phyloP scores from a whole-genome alignment of 2,113 vertebrate species.

The Tyto alba region DNA sequence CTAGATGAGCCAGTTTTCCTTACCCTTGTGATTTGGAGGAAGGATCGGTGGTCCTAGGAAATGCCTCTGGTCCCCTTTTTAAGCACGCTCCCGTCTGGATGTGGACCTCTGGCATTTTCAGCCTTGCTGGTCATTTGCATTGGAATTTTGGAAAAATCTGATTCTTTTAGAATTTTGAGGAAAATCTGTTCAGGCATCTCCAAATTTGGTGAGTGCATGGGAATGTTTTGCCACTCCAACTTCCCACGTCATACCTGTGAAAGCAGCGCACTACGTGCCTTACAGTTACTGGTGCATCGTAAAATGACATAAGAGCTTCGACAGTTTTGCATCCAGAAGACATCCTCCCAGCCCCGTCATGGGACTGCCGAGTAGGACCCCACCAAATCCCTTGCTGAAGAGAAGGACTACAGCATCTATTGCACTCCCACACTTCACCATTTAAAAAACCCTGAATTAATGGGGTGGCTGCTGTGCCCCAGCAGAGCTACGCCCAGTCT shows the following conservation, averaged over 20 bases:
- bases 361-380: not conserved
- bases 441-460: not conserved
- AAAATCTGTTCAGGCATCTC: not conserved
- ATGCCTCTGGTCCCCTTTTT: not conserved
- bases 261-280: not conserved
- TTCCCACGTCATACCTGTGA: not conserved
- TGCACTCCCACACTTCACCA: not conserved
- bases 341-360: not conserved
- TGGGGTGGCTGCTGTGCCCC: fast-evolving
- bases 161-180: not conserved
- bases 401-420: not conserved
- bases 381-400: not conserved
- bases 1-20: not conserved
- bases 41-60: not conserved
- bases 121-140: fast-evolving
- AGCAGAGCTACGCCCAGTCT: not conserved
- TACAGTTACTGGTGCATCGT: not conserved
- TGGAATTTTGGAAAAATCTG: not conserved
- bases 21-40: not conserved
- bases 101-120: not conserved
- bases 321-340: not conserved
- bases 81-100: not conserved
- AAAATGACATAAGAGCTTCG: not conserved
- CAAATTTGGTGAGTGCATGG: not conserved
- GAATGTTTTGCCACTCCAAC: not conserved